phyloP scores from a whole-genome alignment of 2,888 invertebrate species.

The Homarus gammarus region DNA sequence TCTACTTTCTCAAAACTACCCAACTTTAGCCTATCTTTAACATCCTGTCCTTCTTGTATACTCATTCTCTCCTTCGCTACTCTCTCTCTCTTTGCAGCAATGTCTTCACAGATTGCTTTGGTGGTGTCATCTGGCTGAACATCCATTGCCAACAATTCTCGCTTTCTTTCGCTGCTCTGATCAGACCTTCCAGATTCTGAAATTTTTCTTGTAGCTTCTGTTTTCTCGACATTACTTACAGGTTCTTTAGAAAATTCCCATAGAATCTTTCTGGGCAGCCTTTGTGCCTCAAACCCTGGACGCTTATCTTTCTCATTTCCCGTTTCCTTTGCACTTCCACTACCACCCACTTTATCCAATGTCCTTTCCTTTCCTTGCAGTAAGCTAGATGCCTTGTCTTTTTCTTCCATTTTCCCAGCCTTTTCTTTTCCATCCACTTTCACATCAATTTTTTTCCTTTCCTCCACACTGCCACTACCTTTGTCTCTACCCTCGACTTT shows the following conservation, averaged over 20 bases:
- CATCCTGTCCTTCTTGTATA: slow-evolving; percentile 20
- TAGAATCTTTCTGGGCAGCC: neutral
- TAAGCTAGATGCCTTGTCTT: neutral
- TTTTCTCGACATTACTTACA: neutral
- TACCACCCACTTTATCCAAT: neutral
- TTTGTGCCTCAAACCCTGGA: neutral
- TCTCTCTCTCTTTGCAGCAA: slow-evolving; percentile 48
- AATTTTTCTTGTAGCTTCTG: neutral
- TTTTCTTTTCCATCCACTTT: neutral
- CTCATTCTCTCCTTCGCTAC: slow-evolving; percentile 27
- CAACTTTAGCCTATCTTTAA: slow-evolving; percentile 15
- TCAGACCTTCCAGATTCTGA: neutral
- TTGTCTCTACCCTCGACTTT: neutral
- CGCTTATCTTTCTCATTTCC: neutral
- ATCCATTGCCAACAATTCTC: neutral
- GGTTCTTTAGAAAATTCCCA: neutral
- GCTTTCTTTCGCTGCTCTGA: neutral
- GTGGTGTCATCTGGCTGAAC: slow-evolving; percentile 36
- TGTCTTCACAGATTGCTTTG: slow-evolving; percentile 33
- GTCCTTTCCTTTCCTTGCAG: neutral
- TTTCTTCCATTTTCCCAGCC: neutral
- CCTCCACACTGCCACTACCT: neutral
- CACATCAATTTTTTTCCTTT: neutral
- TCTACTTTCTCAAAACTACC: slow-evolving; percentile 34
- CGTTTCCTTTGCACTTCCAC: neutral